Conservation (phyloP, 2,888 invertebrate species). For the Lypha dubia region DNA sequence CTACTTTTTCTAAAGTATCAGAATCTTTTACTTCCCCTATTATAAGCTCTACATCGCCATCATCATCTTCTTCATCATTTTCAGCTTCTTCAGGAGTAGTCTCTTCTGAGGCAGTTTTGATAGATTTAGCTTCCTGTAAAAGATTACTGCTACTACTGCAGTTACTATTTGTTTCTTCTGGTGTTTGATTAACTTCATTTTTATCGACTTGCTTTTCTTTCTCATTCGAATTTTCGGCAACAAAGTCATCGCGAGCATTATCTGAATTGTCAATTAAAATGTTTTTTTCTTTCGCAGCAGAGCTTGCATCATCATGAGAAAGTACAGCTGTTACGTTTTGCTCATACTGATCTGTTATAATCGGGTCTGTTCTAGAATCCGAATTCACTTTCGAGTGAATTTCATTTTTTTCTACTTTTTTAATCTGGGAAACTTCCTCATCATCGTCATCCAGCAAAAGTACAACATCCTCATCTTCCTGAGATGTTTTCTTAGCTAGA, state of each 20-base stretch:
- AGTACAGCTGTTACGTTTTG: neutral
- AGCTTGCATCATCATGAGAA: neutral
- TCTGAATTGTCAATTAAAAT: conserved; percentile 79
- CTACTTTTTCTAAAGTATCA: conserved; percentile 62
- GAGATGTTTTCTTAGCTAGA: neutral
- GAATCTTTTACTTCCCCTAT: conserved; percentile 69
- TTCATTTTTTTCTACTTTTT: conserved; percentile 2
- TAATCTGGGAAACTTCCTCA: conserved; percentile 62
- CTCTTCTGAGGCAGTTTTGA: conserved; percentile 39
- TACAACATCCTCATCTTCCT: conserved; percentile 76
- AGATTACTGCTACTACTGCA: conserved; percentile 79
- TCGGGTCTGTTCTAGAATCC: too few species aligned
- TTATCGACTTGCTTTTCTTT: conserved; percentile 34
- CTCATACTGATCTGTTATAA: neutral
- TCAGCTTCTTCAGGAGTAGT: conserved; percentile 66
- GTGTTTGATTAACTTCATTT: conserved; percentile 23
- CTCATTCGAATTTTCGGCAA: conserved; percentile 45
- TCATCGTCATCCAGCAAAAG: conserved; percentile 76
- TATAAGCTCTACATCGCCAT: conserved; percentile 69
- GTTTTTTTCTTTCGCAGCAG: conserved; percentile 21
- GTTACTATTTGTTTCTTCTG: conserved; percentile 77
- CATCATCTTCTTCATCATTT: conserved; percentile 71
- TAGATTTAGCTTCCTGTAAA: conserved; percentile 76
- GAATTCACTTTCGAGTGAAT: neutral
- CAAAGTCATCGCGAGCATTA: conserved; percentile 81